Evolutionary conservation across 2,797 vertebrate species (phyloP), one percentile per base, ranked within the genome.

Genomic region (Cygnus olor): DNA sequence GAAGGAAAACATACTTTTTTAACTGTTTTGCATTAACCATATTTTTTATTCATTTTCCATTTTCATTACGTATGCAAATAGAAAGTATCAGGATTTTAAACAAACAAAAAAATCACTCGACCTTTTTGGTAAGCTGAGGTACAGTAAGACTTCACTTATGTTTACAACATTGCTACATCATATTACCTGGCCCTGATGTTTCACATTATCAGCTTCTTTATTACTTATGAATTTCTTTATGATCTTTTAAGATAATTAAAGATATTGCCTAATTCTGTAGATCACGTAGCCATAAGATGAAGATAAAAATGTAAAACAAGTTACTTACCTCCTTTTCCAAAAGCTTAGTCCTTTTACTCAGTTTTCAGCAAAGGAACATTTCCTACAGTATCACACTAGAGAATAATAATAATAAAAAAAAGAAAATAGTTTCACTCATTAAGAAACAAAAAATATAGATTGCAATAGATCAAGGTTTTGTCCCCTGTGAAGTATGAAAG

Each of bases 351-450:
- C 27, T 77, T 45, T 34, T 25, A 25, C 20, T 66, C 2, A 45
- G n/a, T 24, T 77, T 90, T 90, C 71, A 80, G 17, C 3, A 11
- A 81, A 70, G 4, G 30, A n/a, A 5, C 11, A 38, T 64, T 79
- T 91, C 18, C 17, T 72, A 78, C 6, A 22, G 8, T 13, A 61
- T 38, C 32, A 7, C 4, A 19, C 28, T n/a, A 32, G 12, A 71
- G 18, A 8, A 12, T 40, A 2, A 57, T 42, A 1, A 3, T 0
- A 1, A 2, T 0, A 3, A 1, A 4, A 17, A n/a, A 49, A 49
- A 13, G 22, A 47, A 53, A 69, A 53, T 8, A 0, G 6, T 70
- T 88, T 78, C n/a, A 76, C 42, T 79, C 27, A 47, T 14, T 14
- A 13, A 81, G 38, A 88, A 90, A 72, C 14, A 74, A 85, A 72